Evolutionary conservation across 2,888 invertebrate genomes (phyloP), one percentile per base, ranked within the genome.

Genomic region (Caenorhabditis sp.): DNA sequence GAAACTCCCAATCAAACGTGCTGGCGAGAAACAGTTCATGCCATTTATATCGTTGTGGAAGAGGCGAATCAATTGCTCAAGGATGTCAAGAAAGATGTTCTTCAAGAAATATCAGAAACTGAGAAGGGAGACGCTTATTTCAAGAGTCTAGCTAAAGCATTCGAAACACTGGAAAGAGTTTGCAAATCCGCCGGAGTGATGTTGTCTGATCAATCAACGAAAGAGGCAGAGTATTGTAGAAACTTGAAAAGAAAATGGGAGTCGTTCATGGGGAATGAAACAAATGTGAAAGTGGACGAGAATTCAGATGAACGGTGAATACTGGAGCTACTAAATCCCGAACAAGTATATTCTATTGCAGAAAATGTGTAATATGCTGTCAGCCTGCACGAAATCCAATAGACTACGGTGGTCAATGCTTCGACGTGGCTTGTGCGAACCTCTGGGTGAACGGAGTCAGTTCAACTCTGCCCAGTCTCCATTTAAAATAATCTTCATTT

Each of bases 361-460:
- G 84, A 76, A 86, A 75, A 51, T 89, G 89, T 54, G 84, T 79
- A n/a, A 84, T 89, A 19, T 89, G 89, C 47, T 64, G 77, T 49
- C 85, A 86, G 61, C 54, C 74, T 14, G 70, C 70, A 19, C 56
- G 49, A 24, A 74, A 75, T 22, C 49, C 81, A 8, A 84, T 89
- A 44, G 87, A 88, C 19, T 89, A 84, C 66, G 85, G 82, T 16
- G 87, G 86, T 14, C 86, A 85, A 49, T 66, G 54, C 38, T 91
- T 87, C 63, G 90, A 91, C 69, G 68, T 85, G 28, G 75, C 82
- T 16, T 91, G 91, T 72, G 90, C 90, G 16, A 91, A 91, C 68
- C 84, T 91, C 22, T 91, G 90, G 90, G 85, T 90, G 19, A 90
- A 90, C 64, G 80, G 84, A 51, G 87, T 91, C 68, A 84, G 88